These are phyloP conservation scores for Megamerina dolium DNA, from an alignment of 2,888 invertebrate species.

Conservation along the genomic window DNA sequence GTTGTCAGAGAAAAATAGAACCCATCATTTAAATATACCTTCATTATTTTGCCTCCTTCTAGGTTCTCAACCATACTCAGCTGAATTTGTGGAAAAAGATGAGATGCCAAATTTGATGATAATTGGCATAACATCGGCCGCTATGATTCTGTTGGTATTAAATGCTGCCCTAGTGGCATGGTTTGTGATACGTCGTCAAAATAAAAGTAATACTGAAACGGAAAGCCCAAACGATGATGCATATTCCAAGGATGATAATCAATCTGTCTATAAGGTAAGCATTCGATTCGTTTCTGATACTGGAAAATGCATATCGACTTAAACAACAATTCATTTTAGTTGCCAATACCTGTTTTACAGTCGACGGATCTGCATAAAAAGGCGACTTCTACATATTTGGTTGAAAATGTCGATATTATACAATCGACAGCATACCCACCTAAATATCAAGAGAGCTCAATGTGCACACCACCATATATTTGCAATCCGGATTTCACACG, in stretches of 20 bases:
- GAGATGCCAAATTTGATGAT: conserved; percentile 46
- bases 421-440: conserved; percentile 45
- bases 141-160: conserved; percentile 39
- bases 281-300: too few species aligned
- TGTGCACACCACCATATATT: conserved; percentile 43
- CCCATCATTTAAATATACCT: neutral
- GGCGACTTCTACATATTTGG: conserved; percentile 44
- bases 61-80: conserved; percentile 37
- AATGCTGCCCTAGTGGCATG: conserved; percentile 44
- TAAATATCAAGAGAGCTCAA: conserved; percentile 44
- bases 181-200: conserved; percentile 44
- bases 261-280: conserved; percentile 43
- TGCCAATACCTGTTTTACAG: conserved; percentile 43
- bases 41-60: neutral
- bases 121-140: conserved; percentile 44
- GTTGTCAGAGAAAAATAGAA: neutral
- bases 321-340: conserved; percentile 23
- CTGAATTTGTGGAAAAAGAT: conserved; percentile 42
- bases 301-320: conserved; percentile 5
- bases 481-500: conserved; percentile 45
- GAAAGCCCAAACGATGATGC: conserved; percentile 44
- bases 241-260: conserved; percentile 44
- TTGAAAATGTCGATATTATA: conserved; percentile 45
- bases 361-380: conserved; percentile 43
- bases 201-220: conserved; percentile 37